Percentiles rank a stretch among this genome's conserved stretches.
Evolutionary conservation across 2,888 invertebrate genomes (phyloP).

Genomic region (Rhamnusium bicolor): DNA sequence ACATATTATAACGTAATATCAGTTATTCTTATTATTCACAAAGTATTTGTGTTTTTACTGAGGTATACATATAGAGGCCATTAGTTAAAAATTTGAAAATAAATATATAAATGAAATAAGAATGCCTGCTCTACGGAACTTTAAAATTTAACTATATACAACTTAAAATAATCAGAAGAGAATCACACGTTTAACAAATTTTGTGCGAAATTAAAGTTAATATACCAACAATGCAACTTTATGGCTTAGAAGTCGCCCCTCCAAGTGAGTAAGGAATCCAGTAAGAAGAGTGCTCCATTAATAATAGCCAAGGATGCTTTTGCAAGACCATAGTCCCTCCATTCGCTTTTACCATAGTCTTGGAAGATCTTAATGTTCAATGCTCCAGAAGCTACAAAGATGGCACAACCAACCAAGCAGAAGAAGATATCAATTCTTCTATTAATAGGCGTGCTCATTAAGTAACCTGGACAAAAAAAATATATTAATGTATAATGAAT

Average conservation of each 20-base stretch:
- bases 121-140: neutral
- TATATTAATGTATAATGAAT: too few relatives aligned
- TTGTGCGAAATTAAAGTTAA: slow-evolving; percentile 11
- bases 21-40: neutral
- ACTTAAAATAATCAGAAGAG: slow-evolving; percentile 7
- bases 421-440: slow-evolving; percentile 86
- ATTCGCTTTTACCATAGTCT: slow-evolving; percentile 69
- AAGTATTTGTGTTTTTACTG: slow-evolving; percentile 4
- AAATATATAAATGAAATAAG: slow-evolving; percentile 1
- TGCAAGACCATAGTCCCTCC: slow-evolving; percentile 78
- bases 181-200: slow-evolving; percentile 6
- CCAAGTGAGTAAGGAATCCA: slow-evolving; percentile 82
- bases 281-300: slow-evolving; percentile 81
- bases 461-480: slow-evolving; percentile 74
- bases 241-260: slow-evolving; percentile 56
- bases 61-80: slow-evolving; percentile 27
- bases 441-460: slow-evolving; percentile 83
- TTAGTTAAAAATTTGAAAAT: slow-evolving; percentile 21
- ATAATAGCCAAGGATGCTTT: slow-evolving; percentile 84
- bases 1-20: neutral
- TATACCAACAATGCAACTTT: neutral
- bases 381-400: slow-evolving; percentile 83
- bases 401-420: slow-evolving; percentile 80
- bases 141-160: slow-evolving; percentile 22
- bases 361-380: slow-evolving; percentile 80